These are phyloP conservation scores for Motacilla tschutschensis DNA, from an alignment of 2,113 vertebrate species.

Conservation along the genomic window DNA sequence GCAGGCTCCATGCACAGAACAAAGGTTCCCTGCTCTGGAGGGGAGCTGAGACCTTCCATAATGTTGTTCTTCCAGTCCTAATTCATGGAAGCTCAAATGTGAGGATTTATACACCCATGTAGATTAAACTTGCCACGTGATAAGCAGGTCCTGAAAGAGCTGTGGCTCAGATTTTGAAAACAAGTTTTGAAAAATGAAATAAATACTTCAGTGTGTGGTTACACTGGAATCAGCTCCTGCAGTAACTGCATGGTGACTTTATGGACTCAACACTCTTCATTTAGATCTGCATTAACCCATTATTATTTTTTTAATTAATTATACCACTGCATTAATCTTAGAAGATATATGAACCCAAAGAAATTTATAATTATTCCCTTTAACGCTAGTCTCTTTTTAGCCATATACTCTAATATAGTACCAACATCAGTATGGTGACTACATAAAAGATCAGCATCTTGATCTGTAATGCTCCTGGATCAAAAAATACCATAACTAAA, in stretches of 20 bases:
- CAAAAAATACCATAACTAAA: background rate
- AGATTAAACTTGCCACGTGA: background rate
- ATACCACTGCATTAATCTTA: background rate
- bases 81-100: background rate
- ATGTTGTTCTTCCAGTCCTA: background rate
- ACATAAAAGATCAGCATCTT: slow-evolving; percentile 1
- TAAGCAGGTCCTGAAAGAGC: background rate
- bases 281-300: background rate
- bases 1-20: background rate
- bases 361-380: background rate
- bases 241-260: background rate
- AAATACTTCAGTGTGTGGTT: background rate
- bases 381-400: background rate
- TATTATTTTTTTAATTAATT: background rate
- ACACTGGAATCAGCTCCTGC: background rate
- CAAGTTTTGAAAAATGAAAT: background rate
- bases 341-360: background rate
- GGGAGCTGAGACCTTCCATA: background rate
- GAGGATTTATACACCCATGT: background rate
- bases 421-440: background rate
- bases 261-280: background rate
- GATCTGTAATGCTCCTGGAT: background rate
- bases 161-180: background rate
- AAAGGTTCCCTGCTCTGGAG: background rate
- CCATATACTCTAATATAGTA: background rate